Base-by-base conservation (phyloP, 2,888 invertebrate genomes). In the Lepidochrysops patricia region DNA sequence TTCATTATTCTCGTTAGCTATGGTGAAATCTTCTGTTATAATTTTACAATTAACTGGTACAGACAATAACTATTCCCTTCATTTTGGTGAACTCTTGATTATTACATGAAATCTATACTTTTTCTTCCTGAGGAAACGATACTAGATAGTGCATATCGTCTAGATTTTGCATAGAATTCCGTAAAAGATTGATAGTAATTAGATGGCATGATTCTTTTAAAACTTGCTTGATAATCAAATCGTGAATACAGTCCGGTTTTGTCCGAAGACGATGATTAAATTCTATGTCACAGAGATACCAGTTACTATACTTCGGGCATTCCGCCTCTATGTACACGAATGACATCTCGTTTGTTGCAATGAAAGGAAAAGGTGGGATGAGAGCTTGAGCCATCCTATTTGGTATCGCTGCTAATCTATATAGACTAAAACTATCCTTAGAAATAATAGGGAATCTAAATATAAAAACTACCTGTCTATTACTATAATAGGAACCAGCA, bases 261-360 rank as follows among this genome's bases (percentile, higher is more conserved):
- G 57, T 62, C 15, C 60, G 58, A 4, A 62, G 25, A 26, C 58
- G 61, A 19, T 61, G 60, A 34, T 61, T 60, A 9, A 32, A 27
- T 35, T 57, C 32, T 15, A 60, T 26, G 13, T 62, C 64, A 15
- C 63, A 65, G 25, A 67, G 57, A 57, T 59, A 66, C 66, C 63
- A 62, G 54, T 29, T 58, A 23, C 57, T 62, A 2, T 56, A 35
- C 66, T 67, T 68, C 66, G 68, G 67, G 57, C 68, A 68, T 67
- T 67, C 67, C 26, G 68, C 62, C 66, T 66, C 68, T 60, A 67
- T 65, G 63, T 67, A 68, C 66, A 66, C 59, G 34, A 60, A 63
- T 15, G n/a, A n/a, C 3, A 59, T 52, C 58, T 58, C 56, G 57
- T 61, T 63, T 23, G 62, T 67, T 64, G 66, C 66, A 57, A 69